These are phyloP conservation scores for Dendrocopos noguchii DNA, from an alignment of 2,113 vertebrate genomes.

Conservation along the genomic window DNA sequence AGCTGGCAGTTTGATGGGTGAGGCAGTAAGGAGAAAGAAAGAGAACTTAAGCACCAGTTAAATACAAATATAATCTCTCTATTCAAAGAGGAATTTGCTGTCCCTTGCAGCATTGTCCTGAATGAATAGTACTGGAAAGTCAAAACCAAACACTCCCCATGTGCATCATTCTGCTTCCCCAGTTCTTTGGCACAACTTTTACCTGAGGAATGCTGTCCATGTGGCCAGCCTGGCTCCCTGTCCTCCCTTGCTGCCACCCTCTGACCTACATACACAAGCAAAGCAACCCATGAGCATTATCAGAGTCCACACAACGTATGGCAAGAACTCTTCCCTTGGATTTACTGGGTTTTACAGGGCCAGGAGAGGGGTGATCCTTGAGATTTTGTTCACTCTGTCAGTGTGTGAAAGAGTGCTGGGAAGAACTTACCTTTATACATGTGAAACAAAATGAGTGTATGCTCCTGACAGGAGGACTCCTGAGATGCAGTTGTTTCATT, in stretches of 20 bases:
- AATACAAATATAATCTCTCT: not conserved
- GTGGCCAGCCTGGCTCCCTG: fast-evolving
- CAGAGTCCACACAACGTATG: fast-evolving
- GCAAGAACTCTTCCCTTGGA: not conserved
- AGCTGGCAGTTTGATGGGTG: not conserved
- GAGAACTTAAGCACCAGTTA: not conserved
- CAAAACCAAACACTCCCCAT: not conserved
- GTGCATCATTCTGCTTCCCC: not conserved
- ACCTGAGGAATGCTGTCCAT: not conserved
- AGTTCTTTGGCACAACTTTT: not conserved
- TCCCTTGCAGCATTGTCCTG: not conserved
- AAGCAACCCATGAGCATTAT: fast-evolving
- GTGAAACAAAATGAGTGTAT: not conserved
- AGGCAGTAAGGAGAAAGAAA: not conserved
- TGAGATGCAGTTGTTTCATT: not conserved
- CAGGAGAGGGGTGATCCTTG: not conserved
- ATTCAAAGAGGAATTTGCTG: not conserved
- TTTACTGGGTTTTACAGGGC: not conserved
- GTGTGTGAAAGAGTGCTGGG: not conserved
- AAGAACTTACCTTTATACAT: not conserved
- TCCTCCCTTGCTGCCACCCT: not conserved
- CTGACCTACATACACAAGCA: fast-evolving
- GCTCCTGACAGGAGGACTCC: not conserved
- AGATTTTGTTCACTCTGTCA: not conserved
- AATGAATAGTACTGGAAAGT: not conserved